Conservation (phyloP, 2,113 vertebrate species). For the Chitala chitala region DNA sequence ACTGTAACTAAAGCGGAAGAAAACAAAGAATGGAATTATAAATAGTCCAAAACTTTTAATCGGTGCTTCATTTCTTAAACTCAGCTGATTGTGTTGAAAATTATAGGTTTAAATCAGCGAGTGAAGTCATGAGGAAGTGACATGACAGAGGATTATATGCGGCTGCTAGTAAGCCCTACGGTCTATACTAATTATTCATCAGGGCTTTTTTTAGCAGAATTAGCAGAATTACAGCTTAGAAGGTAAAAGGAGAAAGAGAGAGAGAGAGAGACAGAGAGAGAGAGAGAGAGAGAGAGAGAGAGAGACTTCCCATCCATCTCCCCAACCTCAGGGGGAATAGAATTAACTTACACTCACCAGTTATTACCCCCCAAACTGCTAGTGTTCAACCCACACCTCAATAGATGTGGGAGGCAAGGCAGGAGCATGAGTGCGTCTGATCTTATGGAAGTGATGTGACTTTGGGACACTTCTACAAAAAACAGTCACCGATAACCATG, state of each 20-base stretch:
- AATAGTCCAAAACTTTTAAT: background rate
- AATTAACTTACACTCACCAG: background rate
- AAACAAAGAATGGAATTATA: background rate
- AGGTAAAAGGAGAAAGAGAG: background rate
- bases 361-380: background rate
- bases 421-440: background rate
- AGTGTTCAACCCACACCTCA: background rate
- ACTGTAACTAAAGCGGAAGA: constrained; percentile 20
- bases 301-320: background rate
- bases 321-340: background rate
- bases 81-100: too few relatives aligned
- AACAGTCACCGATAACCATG: background rate
- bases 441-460: background rate
- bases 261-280: background rate
- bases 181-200: background rate
- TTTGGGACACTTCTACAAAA: constrained; percentile 3
- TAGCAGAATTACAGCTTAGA: background rate
- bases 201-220: too few relatives aligned
- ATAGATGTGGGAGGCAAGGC: background rate
- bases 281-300: too few relatives aligned
- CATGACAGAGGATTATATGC: background rate
- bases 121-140: background rate
- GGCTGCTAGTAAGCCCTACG: background rate
- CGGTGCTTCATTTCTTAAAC: background rate
- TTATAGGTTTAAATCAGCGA: background rate